A percentile compares a stretch with the other conserved stretches of the same genome.
phyloP scores from a whole-genome alignment of 2,888 invertebrate genomes.

The Chrysomela aeneicollis region DNA sequence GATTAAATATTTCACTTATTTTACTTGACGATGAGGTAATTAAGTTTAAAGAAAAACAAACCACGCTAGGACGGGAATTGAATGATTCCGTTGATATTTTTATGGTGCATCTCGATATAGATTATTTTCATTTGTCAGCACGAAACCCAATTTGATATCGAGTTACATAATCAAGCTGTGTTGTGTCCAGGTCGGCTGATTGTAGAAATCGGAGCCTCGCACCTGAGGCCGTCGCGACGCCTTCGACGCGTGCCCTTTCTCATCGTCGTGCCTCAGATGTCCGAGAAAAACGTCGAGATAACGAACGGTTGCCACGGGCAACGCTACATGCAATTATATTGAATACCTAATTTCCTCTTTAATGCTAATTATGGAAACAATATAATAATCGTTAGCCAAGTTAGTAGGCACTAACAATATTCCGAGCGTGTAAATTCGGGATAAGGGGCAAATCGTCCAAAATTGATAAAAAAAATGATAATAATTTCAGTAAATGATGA shows the following conservation, averaged over 20 bases:
- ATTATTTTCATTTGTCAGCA: slow-evolving; percentile 8
- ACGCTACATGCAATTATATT: slow-evolving; percentile 48
- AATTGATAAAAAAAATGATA: no score
- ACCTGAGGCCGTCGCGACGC: slow-evolving; percentile 40
- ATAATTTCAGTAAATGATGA: no score
- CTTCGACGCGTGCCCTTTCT: slow-evolving; percentile 17
- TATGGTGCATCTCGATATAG: no score
- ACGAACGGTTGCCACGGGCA: slow-evolving; percentile 54
- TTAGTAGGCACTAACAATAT: no score
- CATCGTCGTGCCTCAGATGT: slow-evolving; percentile 50
- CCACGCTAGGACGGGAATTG: no score
- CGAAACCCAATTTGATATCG: slow-evolving; percentile 14
- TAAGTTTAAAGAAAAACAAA: no score
- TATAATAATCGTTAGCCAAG: slow-evolving; percentile 12
- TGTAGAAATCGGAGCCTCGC: slow-evolving; percentile 41
- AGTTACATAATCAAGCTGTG: slow-evolving; percentile 29
- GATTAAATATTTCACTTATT: no score
- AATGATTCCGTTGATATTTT: no score
- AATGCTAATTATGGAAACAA: slow-evolving; percentile 22
- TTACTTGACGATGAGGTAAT: no score
- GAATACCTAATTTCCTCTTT: slow-evolving; percentile 15
- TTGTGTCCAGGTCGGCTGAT: slow-evolving; percentile 33
- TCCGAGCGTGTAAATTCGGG: no score
- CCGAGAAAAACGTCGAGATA: slow-evolving; percentile 48
- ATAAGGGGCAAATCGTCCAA: no score